Conservation (phyloP, 92 coral and sea anemone genomes). For the Chrysogorgia sp. region DNA sequence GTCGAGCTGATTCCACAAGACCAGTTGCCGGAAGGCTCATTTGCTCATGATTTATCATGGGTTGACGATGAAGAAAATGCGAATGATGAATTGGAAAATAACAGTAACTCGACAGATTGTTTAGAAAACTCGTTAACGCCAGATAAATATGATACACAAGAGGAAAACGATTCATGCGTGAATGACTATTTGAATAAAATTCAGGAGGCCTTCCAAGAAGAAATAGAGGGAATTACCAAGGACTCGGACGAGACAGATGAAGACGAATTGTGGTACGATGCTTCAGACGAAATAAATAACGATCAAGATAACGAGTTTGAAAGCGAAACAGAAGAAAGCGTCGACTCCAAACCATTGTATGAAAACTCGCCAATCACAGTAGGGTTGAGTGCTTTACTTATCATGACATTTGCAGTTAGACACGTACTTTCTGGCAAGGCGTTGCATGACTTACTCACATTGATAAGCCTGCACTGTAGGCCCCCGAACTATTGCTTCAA, state of each 20-base stretch:
- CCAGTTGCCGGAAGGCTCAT: not conserved
- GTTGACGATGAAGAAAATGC: not conserved
- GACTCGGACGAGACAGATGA: conserved; percentile 15
- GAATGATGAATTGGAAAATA: not conserved
- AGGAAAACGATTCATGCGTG: conserved; percentile 22
- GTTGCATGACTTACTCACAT: conserved; percentile 52
- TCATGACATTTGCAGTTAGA: conserved; percentile 60
- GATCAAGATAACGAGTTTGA: not conserved
- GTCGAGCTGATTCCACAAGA: not conserved
- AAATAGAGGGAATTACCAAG: conserved; percentile 12
- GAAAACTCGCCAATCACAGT: conserved; percentile 60
- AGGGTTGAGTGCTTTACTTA: conserved; percentile 56
- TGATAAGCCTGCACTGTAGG: conserved; percentile 63
- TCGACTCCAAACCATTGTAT: conserved; percentile 59
- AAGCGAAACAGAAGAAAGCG: conserved; percentile 6
- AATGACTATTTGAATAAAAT: conserved; percentile 8
- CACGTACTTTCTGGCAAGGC: conserved; percentile 63
- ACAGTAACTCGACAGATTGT: not conserved
- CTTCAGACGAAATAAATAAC: conserved; percentile 5
- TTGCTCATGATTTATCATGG: not conserved
- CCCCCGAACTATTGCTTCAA: conserved; percentile 58
- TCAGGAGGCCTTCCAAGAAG: conserved; percentile 30
- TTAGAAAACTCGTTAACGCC: not conserved
- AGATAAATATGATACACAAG: not conserved
- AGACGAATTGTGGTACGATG: conserved; percentile 23